These are phyloP conservation scores for Tenrec ecaudatus DNA, from an alignment of 2,113 vertebrate species.

Conservation along the genomic window DNA sequence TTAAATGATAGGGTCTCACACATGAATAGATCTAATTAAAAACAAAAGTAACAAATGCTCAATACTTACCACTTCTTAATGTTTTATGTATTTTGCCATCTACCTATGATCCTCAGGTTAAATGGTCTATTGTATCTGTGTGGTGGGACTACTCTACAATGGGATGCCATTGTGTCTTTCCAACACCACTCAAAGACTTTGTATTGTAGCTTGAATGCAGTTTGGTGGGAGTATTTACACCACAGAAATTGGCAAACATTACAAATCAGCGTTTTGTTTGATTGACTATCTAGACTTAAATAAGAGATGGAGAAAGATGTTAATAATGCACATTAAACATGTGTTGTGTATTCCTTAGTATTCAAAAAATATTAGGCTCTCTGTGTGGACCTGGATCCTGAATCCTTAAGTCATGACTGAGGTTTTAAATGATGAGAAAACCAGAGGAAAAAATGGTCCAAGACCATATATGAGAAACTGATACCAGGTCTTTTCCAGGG, in stretches of 20 bases:
- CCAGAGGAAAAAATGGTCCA: no score
- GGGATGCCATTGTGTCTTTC: neutral
- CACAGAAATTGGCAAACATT: neutral
- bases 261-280: neutral
- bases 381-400: no score
- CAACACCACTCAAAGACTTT: neutral
- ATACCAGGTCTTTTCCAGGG: no score
- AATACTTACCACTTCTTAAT: constrained; percentile 23
- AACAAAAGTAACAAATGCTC: neutral
- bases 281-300: neutral
- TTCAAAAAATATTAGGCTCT: neutral
- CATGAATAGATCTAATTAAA: constrained; percentile 36
- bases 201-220: neutral
- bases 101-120: neutral
- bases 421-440: no score
- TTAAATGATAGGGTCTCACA: constrained; percentile 48
- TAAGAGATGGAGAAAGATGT: neutral
- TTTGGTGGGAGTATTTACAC: neutral
- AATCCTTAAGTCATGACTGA: no score
- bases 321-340: constrained; percentile 1
- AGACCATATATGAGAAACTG: no score
- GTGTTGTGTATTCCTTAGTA: neutral
- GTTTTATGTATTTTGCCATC: constrained; percentile 9
- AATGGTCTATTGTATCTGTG: neutral
- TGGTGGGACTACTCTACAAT: neutral